A percentile compares a stretch with the other conserved stretches of the same genome.
phyloP scores from a whole-genome alignment of 2,113 vertebrate genomes.

The Perccottus glenii region DNA sequence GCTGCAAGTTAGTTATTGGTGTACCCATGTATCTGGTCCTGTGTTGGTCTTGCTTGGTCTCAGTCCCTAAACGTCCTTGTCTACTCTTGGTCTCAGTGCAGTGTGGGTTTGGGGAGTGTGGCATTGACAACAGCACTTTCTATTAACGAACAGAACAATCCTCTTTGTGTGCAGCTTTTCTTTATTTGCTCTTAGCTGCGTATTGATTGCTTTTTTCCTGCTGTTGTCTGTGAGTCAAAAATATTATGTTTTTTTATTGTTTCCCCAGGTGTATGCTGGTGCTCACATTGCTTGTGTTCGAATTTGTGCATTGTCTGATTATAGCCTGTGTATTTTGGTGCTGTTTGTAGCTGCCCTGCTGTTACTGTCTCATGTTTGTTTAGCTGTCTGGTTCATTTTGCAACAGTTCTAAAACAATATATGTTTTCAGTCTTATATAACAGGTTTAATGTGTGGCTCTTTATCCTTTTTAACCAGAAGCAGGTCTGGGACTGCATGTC shows the following conservation, averaged over 20 bases:
- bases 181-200: constrained; percentile 51
- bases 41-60: no score
- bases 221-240: constrained; percentile 49
- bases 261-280: constrained; percentile 20
- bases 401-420: no score
- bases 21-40: no score
- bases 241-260: constrained; percentile 26
- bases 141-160: constrained; percentile 1
- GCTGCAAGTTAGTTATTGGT: no score
- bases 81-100: no score
- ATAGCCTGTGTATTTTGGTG: constrained; percentile 11
- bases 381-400: not conserved
- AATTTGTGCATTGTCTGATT: constrained; percentile 18
- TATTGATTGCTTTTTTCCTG: constrained; percentile 55
- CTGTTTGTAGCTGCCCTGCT: constrained; percentile 24
- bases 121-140: no score
- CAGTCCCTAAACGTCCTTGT: no score
- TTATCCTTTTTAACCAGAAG: no score
- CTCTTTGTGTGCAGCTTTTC: constrained; percentile 24
- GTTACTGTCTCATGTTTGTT: constrained; percentile 3
- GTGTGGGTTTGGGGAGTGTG: no score
- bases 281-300: constrained; percentile 34
- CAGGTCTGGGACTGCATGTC: no score
- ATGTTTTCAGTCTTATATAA: no score
- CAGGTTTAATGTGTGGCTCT: no score